phyloP scores from a whole-genome alignment of 2,888 invertebrate genomes.

The Meiosimyza platycephala region DNA sequence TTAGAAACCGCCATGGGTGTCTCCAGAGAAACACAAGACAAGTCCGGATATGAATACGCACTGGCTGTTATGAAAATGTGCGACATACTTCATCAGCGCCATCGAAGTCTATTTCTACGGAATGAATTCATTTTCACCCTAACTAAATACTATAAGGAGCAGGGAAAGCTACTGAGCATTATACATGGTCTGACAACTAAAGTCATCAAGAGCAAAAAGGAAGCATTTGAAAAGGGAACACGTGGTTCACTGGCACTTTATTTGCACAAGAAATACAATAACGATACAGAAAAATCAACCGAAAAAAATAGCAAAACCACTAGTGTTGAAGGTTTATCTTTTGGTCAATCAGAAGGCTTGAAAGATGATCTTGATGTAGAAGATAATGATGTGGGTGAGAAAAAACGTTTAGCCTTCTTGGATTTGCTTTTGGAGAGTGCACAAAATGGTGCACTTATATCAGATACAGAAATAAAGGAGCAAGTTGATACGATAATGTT shows the following conservation, averaged over 20 bases:
- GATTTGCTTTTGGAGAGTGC: slow-evolving; percentile 86
- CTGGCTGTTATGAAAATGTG: slow-evolving; percentile 93
- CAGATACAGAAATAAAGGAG: slow-evolving; percentile 83
- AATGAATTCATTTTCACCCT: slow-evolving; percentile 83
- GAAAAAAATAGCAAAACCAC: slow-evolving; percentile 42
- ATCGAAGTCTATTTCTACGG: slow-evolving; percentile 82
- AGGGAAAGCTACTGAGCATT: slow-evolving; percentile 78
- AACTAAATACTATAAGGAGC: slow-evolving; percentile 79
- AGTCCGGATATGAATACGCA: slow-evolving; percentile 85
- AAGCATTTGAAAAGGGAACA: slow-evolving; percentile 76
- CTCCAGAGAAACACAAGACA: slow-evolving; percentile 83
- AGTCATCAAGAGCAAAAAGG: slow-evolving; percentile 82
- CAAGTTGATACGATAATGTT: slow-evolving; percentile 90
- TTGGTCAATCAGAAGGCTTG: slow-evolving; percentile 78
- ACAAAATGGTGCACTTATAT: slow-evolving; percentile 77
- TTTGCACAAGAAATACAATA: slow-evolving; percentile 45
- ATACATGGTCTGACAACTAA: slow-evolving; percentile 86
- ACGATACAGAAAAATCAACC: slow-evolving; percentile 41
- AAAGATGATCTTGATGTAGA: slow-evolving; percentile 87
- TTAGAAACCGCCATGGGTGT: slow-evolving; percentile 91
- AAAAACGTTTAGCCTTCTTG: slow-evolving; percentile 86
- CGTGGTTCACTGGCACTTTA: slow-evolving; percentile 67
- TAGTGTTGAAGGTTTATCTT: slow-evolving; percentile 76
- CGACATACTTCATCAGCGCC: slow-evolving; percentile 84
- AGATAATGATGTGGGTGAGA: slow-evolving; percentile 81